Percentiles rank a stretch among this genome's conserved stretches.
Conservation (phyloP, 2,113 vertebrate species). For the Heterotis niloticus region DNA sequence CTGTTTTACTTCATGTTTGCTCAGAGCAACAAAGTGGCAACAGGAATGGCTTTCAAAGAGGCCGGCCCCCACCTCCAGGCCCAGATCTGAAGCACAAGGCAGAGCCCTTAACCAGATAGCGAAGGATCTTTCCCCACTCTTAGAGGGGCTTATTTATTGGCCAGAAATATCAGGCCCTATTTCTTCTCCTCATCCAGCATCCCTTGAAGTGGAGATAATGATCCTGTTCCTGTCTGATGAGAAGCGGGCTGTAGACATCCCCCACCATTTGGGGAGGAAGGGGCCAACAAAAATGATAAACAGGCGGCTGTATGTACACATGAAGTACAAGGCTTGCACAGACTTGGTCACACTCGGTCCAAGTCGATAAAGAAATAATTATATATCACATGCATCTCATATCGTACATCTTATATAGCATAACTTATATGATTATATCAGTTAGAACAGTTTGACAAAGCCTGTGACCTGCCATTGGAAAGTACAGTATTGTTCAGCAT, state of each 20-base stretch:
- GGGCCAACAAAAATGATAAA: too few relatives aligned
- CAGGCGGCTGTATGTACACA: too few relatives aligned
- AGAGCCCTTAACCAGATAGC: background rate
- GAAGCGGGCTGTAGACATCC: background rate
- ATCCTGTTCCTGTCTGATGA: background rate
- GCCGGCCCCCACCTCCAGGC: background rate
- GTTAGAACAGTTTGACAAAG: too few relatives aligned
- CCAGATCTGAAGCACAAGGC: background rate
- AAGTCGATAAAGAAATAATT: background rate
- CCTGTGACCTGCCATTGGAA: too few relatives aligned
- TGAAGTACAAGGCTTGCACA: background rate
- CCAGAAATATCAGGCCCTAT: background rate
- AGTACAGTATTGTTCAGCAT: too few relatives aligned
- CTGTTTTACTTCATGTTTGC: background rate
- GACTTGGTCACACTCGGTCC: background rate
- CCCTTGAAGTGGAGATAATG: slow-evolving; percentile 11
- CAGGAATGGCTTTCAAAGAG: background rate
- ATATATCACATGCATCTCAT: too few relatives aligned
- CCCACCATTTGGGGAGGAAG: background rate
- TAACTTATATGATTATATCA: too few relatives aligned
- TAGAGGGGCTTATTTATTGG: background rate
- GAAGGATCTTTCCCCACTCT: background rate
- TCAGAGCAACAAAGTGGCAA: background rate
- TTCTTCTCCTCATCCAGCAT: background rate
- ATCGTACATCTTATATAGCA: too few relatives aligned